phyloP scores from a whole-genome alignment of 2,888 invertebrate species.

The Eupeodes latifasciatus region DNA sequence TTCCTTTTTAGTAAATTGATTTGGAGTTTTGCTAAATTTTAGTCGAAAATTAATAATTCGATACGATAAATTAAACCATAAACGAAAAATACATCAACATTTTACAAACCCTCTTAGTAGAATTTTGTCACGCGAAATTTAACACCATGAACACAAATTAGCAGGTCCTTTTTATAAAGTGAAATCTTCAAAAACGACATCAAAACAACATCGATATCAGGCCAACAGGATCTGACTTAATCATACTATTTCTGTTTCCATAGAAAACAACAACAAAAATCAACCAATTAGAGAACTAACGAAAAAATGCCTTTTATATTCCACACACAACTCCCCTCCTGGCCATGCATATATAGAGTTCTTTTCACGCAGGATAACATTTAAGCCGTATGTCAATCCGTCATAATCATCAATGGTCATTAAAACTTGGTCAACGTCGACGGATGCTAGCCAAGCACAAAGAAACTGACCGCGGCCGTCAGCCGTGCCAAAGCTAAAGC shows the following conservation, averaged over 20 bases:
- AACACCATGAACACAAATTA: too few relatives aligned
- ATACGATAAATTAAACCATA: too few relatives aligned
- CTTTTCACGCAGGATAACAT: slow-evolving; percentile 3
- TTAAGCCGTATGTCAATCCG: slow-evolving; percentile 31
- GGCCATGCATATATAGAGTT: not conserved
- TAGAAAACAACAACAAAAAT: not conserved
- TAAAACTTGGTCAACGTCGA: slow-evolving; percentile 12
- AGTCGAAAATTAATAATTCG: too few relatives aligned
- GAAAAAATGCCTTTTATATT: not conserved
- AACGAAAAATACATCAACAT: too few relatives aligned
- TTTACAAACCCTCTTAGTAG: too few relatives aligned
- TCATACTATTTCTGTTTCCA: not conserved
- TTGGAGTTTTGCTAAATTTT: too few relatives aligned
- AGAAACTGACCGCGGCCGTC: not conserved
- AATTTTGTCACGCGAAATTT: too few relatives aligned
- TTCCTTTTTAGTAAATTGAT: too few relatives aligned
- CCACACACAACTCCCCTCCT: not conserved
- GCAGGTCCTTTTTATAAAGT: too few relatives aligned
- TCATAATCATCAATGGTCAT: slow-evolving; percentile 38
- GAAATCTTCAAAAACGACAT: too few relatives aligned
- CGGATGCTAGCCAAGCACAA: not conserved
- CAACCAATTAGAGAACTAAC: slow-evolving; percentile 11
- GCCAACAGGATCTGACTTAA: not conserved
- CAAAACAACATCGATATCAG: too few relatives aligned
- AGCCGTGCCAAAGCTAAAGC: slow-evolving; percentile 2